A percentile compares a stretch with the other conserved stretches of the same genome.
These are phyloP conservation scores for Caenorhabditis remanei DNA, from an alignment of 1,140 invertebrate species.

Conservation along the genomic window DNA sequence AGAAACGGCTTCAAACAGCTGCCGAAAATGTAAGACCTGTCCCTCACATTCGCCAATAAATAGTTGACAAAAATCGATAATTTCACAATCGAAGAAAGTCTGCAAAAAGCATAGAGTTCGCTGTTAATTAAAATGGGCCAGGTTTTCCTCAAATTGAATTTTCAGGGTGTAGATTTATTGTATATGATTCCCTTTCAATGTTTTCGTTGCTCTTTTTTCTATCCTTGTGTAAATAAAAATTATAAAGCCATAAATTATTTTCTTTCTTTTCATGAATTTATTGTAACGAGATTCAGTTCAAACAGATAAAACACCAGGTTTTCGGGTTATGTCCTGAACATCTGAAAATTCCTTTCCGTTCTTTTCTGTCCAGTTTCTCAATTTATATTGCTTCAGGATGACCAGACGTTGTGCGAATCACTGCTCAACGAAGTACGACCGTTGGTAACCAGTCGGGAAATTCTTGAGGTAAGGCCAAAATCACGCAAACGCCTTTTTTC, in stretches of 20 bases:
- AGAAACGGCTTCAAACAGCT: slow-evolving; percentile 63
- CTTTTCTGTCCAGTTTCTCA: slow-evolving; percentile 38
- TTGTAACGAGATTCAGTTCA: not conserved
- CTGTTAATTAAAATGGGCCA: slow-evolving; percentile 8
- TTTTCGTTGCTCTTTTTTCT: not conserved
- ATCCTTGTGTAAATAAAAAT: slow-evolving; percentile 20
- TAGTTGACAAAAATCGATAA: slow-evolving; percentile 55
- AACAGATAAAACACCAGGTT: slow-evolving; percentile 19
- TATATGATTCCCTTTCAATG: not conserved
- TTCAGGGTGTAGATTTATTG: slow-evolving; percentile 22
- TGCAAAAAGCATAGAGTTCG: not conserved
- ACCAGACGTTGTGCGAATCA: slow-evolving; percentile 56
- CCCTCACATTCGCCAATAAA: slow-evolving; percentile 35
- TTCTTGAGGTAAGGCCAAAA: slow-evolving; percentile 66
- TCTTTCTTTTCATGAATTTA: not conserved
- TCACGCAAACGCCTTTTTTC: not conserved
- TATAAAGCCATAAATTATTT: not conserved
- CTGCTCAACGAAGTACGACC: slow-evolving; percentile 60
- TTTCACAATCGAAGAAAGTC: slow-evolving; percentile 58
- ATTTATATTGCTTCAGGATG: slow-evolving; percentile 57
- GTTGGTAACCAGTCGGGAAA: slow-evolving; percentile 61
- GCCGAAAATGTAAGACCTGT: slow-evolving; percentile 68
- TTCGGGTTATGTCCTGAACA: not conserved
- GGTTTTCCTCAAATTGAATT: not conserved
- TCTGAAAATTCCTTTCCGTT: slow-evolving; percentile 28